A percentile compares a stretch with the other conserved stretches of the same genome.
Evolutionary conservation across 2,888 invertebrate genomes (phyloP).

Genomic region (Galeopsomyia nigrocyanea): DNA sequence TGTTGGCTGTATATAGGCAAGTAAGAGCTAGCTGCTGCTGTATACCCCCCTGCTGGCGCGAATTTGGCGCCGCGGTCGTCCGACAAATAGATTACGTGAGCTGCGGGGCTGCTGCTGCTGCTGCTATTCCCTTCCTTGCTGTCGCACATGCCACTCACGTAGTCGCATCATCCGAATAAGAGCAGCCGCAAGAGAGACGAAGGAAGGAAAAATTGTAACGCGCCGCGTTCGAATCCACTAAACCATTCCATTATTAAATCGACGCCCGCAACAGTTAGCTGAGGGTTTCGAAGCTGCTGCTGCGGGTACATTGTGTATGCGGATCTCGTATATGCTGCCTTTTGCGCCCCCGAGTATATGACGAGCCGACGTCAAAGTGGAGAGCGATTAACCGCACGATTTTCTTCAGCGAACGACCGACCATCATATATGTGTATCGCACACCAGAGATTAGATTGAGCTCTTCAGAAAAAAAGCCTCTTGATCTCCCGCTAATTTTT

Average conservation of each 20-base stretch:
- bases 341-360: no score
- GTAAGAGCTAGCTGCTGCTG: neutral
- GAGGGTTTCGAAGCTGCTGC: neutral
- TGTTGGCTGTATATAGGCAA: slow-evolving; percentile 13
- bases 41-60: slow-evolving; percentile 45
- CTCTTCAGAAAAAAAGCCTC: neutral
- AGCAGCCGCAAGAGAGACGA: slow-evolving; percentile 61
- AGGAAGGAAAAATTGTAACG: slow-evolving; percentile 64
- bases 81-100: slow-evolving; percentile 69
- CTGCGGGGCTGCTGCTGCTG: slow-evolving; percentile 51
- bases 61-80: slow-evolving; percentile 61
- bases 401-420: slow-evolving; percentile 10
- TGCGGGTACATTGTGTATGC: slow-evolving; percentile 48
- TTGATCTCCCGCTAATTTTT: neutral
- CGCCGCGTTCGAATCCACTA: slow-evolving; percentile 67
- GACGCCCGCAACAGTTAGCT: slow-evolving; percentile 49
- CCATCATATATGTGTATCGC: no score
- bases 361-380: slow-evolving; percentile 35
- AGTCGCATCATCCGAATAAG: slow-evolving; percentile 40
- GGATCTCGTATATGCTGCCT: slow-evolving; percentile 34
- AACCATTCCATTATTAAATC: slow-evolving; percentile 68
- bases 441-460: slow-evolving; percentile 31
- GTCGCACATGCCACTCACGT: slow-evolving; percentile 67
- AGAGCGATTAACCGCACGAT: slow-evolving; percentile 45
- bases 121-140: slow-evolving; percentile 50